phyloP scores from a whole-genome alignment of 2,888 invertebrate genomes.

The Lordiphosa fenestrarum region DNA sequence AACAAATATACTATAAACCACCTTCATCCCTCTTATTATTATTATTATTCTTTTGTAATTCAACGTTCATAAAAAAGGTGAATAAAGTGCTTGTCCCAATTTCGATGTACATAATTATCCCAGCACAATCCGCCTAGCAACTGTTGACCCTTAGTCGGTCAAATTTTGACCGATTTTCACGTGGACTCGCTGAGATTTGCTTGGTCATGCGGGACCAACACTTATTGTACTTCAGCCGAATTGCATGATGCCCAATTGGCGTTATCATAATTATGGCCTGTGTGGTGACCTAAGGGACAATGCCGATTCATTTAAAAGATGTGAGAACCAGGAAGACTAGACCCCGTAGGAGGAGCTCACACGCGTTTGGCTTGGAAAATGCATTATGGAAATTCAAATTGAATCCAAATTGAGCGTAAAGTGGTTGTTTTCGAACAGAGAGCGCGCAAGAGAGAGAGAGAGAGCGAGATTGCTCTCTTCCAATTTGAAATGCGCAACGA shows the following conservation, averaged over 20 bases:
- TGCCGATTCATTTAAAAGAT: conserved; percentile 8
- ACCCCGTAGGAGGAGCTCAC: background rate
- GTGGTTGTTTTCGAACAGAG: conserved; percentile 61
- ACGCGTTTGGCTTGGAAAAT: conserved; percentile 49
- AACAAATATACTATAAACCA: no score
- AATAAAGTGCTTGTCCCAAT: no score
- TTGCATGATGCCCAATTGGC: conserved; percentile 8
- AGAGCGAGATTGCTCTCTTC: conserved; percentile 17
- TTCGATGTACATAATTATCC: no score
- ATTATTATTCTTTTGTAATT: no score
- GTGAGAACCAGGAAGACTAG: conserved; percentile 1
- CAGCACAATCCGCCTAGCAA: background rate
- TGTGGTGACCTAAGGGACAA: conserved; percentile 32
- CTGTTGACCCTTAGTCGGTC: background rate
- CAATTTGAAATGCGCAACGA: conserved; percentile 47
- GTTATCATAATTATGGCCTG: conserved; percentile 23
- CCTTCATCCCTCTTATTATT: no score
- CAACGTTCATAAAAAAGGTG: no score
- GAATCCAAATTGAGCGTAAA: conserved; percentile 47
- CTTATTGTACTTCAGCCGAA: no score
- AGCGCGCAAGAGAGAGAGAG: conserved; percentile 4
- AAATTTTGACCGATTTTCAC: background rate
- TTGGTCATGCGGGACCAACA: no score
- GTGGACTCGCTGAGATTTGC: conserved; percentile 4
- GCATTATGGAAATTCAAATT: conserved; percentile 47